phyloP scores from a whole-genome alignment of 2,797 vertebrate genomes.

The Delichon dasypus region DNA sequence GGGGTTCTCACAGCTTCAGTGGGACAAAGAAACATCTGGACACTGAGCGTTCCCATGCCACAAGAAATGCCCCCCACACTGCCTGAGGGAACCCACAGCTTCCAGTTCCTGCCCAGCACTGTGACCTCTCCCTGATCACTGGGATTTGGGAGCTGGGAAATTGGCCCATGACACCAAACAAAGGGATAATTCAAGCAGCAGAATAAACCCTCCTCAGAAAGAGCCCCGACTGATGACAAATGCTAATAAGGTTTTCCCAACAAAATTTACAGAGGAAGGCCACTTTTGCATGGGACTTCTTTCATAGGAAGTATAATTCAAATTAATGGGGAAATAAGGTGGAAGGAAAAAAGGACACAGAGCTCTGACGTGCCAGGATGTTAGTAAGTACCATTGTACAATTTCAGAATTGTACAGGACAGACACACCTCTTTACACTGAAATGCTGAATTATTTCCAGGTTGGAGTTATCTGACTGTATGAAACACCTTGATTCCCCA shows the following conservation, averaged over 20 bases:
- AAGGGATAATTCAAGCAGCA: neutral
- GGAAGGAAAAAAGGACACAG: neutral
- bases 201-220: neutral
- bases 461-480: neutral
- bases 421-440: neutral
- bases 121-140: neutral
- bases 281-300: neutral
- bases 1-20: neutral
- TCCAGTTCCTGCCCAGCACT: neutral
- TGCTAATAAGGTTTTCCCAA: neutral
- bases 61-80: neutral
- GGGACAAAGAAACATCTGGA: neutral
- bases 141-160: neutral
- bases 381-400: neutral
- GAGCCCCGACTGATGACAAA: neutral
- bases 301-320: neutral
- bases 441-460: neutral
- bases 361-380: neutral
- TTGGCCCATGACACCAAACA: neutral
- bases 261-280: neutral
- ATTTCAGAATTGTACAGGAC: too few species aligned
- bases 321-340: neutral
- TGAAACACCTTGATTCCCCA: neutral
- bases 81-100: neutral
- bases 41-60: neutral